Evolutionary conservation across 2,797 vertebrate species (phyloP), one percentile per base, ranked within the genome.

Genomic region (Catamblyrhynchus diadema): DNA sequence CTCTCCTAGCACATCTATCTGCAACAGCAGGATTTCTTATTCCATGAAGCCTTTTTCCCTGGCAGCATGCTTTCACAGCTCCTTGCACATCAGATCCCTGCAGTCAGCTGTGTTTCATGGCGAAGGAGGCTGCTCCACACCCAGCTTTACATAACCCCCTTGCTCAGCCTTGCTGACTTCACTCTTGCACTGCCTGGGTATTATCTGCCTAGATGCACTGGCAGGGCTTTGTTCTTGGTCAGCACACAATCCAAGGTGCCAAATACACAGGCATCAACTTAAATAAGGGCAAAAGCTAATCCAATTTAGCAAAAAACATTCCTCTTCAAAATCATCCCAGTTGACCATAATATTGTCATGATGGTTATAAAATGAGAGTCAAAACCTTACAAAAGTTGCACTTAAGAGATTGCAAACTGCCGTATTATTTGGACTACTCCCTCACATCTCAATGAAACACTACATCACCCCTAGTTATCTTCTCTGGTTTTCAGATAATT

Each of bases 91-190:
- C 71, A 81, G 70, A 75, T 39, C 72, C 67, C 39, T 17, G 42
- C 83, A 87, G 44, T 50, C 90, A 86, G 64, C n/a, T n/a, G 0
- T 25, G 45, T 35, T 87, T 72, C 81, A 61, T 2, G 33, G 81
- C 6, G 1, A 20, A 93, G 23, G n/a, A 28, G 50, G 60, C 50
- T 77, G 35, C 48, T 91, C 81, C 91, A 94, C 91, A 71, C 81
- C 84, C 93, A 91, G 69, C 85, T 83, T 95, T 90, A 92, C 8
- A 4, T 87, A 95, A 93, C 47, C 8, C 53, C 41, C 21, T 73
- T 14, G 45, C 69, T 65, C 51, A 41, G 82, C 51, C 73, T 50
- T 6, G 6, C 77, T 88, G 89, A 93, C 82, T 79, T 83, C 80
- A 75, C 39, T n/a, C 72, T 23, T 2, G 10, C 0, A 0, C 64